Base-by-base conservation (phyloP, 1,140 invertebrate genomes). In the Ips typographus region DNA sequence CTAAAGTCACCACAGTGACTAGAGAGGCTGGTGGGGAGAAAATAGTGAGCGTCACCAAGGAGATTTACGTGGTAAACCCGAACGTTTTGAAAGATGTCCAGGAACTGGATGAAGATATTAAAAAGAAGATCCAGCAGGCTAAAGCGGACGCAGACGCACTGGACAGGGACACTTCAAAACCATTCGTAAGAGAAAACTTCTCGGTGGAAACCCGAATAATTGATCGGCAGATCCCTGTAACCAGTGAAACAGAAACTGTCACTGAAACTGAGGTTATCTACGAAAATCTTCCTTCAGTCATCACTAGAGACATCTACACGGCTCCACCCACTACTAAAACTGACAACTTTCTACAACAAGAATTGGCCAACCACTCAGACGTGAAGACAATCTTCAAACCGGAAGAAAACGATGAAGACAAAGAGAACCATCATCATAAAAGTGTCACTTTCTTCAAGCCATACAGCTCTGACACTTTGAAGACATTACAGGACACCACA, bases 401-500 rank as follows among this genome's bases (percentile, higher is more conserved):
- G 6, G 36, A 4, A 2, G 59, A 71, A 2, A 22, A 22, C 22
- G 63, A 71, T 4, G 71, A 65, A 40, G 40, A 71, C 40, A 62
- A 68, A 41, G 61, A 65, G 41, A 70, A 65, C 22, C 65, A 71
- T 4, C 68, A 71, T 62, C 70, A 56, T 68, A 71, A 41, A 59
- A 67, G 51, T 37, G 71, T 68, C 4, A 60, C 59, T 4, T 65
- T 71, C 6, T 66, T 71, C 7, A 40, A 39, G 57, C 53, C 61
- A 1, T 65, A 71, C 40, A 71, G 63, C 56, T 40, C 60, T 49
- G 65, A 76, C 69, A 41, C 58, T n/a, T 40, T 74, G 4, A 72
- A 72, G 44, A 58, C 69, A 6, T 70, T 77, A 52, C 60, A 72
- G 51, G 73, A 73, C 22, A 76, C 75, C 1, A 72, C 71, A 39